Conservation (phyloP, 2,797 vertebrate species). For the Arrhamphus sclerolepis region DNA sequence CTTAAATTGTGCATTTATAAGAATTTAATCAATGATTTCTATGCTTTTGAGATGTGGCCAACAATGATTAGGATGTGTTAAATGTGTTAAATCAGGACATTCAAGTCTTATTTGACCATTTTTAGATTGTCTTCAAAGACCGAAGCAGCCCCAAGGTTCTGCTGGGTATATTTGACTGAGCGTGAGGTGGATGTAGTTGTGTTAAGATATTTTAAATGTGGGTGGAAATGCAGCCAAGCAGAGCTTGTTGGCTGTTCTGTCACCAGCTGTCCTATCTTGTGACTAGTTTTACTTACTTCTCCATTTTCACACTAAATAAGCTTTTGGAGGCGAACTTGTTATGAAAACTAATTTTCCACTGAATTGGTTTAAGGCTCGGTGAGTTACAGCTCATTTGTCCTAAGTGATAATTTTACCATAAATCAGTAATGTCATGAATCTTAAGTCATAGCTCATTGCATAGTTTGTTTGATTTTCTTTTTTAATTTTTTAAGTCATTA, state of each 20-base stretch:
- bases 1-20: too few relatives aligned
- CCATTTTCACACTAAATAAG: slow-evolving; percentile 12
- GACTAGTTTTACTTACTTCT: slow-evolving; percentile 26
- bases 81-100: too few relatives aligned
- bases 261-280: slow-evolving; percentile 30
- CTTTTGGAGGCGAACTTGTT: background rate
- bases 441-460: too few relatives aligned
- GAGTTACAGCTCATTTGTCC: background rate
- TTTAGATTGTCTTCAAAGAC: too few relatives aligned
- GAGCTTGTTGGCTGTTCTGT: slow-evolving; percentile 13
- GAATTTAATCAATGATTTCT: background rate
- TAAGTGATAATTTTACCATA: background rate
- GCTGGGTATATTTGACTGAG: too few relatives aligned
- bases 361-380: slow-evolving; percentile 9
- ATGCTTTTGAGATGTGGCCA: too few relatives aligned
- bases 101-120: too few relatives aligned
- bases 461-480: background rate
- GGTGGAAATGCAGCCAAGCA: slow-evolving; percentile 6
- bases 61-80: too few relatives aligned
- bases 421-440: too few relatives aligned
- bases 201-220: slow-evolving; percentile 18
- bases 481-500: background rate
- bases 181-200: background rate
- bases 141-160: too few relatives aligned
- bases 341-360: background rate